Conservation (phyloP, 2,113 vertebrate genomes). For the Anguilla japonica region DNA sequence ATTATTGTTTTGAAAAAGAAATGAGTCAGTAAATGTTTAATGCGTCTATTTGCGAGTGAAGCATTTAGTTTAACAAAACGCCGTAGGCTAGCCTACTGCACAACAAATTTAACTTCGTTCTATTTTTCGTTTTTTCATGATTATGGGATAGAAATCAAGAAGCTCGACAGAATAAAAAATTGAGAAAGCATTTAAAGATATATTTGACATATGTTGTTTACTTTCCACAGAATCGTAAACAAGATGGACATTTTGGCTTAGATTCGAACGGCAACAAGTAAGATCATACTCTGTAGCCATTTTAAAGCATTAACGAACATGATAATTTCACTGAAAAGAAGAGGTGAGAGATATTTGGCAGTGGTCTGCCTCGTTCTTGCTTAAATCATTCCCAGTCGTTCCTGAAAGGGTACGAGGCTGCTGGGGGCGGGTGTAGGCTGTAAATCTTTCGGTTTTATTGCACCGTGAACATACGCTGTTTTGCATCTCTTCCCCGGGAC, state of each 20-base stretch:
- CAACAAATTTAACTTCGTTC: neutral
- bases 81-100: neutral
- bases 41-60: neutral
- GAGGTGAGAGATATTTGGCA: constrained; percentile 83
- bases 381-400: constrained; percentile 98
- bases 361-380: constrained; percentile 86
- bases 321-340: constrained; percentile 1
- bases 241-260: neutral
- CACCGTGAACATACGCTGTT: constrained; percentile 97
- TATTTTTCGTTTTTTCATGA: neutral
- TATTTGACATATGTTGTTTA: neutral
- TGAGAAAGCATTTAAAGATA: neutral
- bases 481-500: constrained; percentile 84
- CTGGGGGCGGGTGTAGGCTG: constrained; percentile 91
- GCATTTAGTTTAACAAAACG: neutral
- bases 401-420: constrained; percentile 97
- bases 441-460: constrained; percentile 99
- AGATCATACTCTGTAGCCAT: neutral
- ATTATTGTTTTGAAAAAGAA: neutral
- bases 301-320: neutral
- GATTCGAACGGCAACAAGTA: neutral
- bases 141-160: neutral
- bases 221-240: neutral
- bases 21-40: neutral
- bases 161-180: neutral